These are phyloP conservation scores for Macrotrachela quadricornifera DNA, from an alignment of 1,140 invertebrate genomes.

Conservation along the genomic window DNA sequence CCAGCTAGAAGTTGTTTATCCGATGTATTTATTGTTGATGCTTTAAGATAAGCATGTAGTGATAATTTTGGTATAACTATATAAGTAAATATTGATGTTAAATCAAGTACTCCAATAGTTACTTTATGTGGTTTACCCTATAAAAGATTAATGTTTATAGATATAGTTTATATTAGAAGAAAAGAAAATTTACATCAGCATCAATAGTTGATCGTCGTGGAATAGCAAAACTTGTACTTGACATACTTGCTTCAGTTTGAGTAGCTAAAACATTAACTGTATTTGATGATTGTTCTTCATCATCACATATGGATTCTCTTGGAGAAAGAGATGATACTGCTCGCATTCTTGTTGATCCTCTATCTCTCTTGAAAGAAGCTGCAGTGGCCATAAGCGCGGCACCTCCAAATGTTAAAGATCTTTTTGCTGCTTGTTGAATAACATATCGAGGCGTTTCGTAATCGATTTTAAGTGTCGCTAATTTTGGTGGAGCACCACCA, in stretches of 20 bases:
- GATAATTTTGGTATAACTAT: constrained; percentile 22
- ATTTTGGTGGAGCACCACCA: constrained; percentile 24
- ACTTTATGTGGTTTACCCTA: constrained; percentile 4
- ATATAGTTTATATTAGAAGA: too few relatives aligned
- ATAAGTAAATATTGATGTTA: constrained; percentile 23
- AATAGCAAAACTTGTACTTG: neutral
- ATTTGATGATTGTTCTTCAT: too few relatives aligned
- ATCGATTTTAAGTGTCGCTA: constrained; percentile 15
- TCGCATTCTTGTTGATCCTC: too few relatives aligned
- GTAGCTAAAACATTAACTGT: neutral
- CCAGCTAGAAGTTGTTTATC: constrained; percentile 23
- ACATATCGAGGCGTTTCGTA: too few relatives aligned
- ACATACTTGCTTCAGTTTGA: neutral
- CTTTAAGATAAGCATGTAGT: constrained; percentile 24
- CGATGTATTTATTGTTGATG: constrained; percentile 24
- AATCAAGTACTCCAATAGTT: constrained; percentile 13
- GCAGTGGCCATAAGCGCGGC: too few relatives aligned
- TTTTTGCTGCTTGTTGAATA: too few relatives aligned
- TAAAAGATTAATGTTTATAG: too few relatives aligned
- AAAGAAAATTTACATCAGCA: neutral
- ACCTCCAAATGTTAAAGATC: too few relatives aligned
- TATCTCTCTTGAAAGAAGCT: too few relatives aligned
- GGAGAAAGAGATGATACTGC: too few relatives aligned
- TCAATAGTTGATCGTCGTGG: neutral
- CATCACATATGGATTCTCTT: too few relatives aligned